Evolutionary conservation across 2,113 vertebrate species (phyloP).

Genomic region (Pelecanus crispus): DNA sequence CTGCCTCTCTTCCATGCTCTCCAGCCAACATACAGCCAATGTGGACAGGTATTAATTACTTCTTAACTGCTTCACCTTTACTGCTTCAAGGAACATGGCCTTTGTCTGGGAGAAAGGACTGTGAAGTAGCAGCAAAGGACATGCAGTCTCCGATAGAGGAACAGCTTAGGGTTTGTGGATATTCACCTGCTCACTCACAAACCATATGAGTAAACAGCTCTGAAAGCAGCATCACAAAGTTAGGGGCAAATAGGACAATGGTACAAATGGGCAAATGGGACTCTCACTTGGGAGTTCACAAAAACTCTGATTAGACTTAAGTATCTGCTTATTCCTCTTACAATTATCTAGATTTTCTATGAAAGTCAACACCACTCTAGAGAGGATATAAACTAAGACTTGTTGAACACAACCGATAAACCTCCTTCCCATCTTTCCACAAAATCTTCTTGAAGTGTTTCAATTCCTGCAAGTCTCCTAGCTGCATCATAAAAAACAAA

Average conservation of each 20-base stretch:
- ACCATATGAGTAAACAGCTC: rapidly evolving
- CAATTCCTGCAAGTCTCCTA: background rate
- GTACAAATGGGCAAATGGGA: background rate
- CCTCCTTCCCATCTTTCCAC: background rate
- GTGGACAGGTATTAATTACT: background rate
- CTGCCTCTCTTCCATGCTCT: background rate
- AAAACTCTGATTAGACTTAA: background rate
- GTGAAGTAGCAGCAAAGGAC: background rate
- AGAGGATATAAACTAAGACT: background rate
- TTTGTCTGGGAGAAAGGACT: background rate
- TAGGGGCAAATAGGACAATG: background rate
- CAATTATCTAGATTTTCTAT: background rate
- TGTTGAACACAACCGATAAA: background rate
- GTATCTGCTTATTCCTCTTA: background rate
- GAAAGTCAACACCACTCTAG: background rate
- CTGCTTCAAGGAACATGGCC: background rate
- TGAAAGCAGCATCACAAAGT: background rate
- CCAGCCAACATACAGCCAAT: background rate
- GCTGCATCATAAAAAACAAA: background rate
- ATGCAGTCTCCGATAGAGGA: background rate
- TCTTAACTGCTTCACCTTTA: background rate
- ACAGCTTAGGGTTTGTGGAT: rapidly evolving
- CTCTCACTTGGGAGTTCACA: background rate
- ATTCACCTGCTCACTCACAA: background rate
- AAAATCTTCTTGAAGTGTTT: background rate